Evolutionary conservation across 2,797 vertebrate genomes (phyloP), one percentile per base, ranked within the genome.

Genomic region (Tiaroga cobitis): DNA sequence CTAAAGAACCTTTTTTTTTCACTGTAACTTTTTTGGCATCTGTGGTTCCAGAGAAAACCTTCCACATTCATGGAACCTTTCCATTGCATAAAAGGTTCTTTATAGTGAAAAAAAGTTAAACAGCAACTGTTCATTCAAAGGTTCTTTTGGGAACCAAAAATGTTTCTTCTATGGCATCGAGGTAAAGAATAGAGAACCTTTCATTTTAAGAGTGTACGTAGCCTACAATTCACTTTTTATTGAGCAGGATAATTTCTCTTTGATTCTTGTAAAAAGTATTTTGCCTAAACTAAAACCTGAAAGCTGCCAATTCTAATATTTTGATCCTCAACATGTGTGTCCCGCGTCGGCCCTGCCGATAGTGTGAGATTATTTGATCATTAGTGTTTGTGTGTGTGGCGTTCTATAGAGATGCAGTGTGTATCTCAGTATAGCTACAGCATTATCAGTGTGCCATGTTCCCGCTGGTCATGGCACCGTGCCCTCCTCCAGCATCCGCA

Each of bases 401-500:
- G 72, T 78, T 63, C 39, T 85, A 73, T 46, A 77, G 72, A 82
- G 85, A 68, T 29, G 26, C 84, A 15, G 51, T 68, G 72, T 84
- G 80, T 61, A 89, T 83, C 67, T 77, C 79, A 72, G 83, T 37
- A 82, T 84, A 75, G 61, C 88, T 76, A 41, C 77, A 87, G 84
- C 84, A 86, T 82, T 84, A 82, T 85, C 65, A 51, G 84, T 51
- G 81, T 87, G 86, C 89, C 86, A 86, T 69, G 63, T 84, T 80
- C 83, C 87, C 76, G 84, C 85, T 76, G 82, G 76, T 87, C 87
- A 91, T 93, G 93, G 93, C 91, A 91, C 90, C 89, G 91, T 83
- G 90, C 91, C 84, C 90, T 91, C 92, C 84, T 65, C 68, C 94
- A 93, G 93, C 94, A 94, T 94, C 87, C 81, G 74, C 93, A 94